Conservation (phyloP, 2,888 invertebrate genomes). For the Zygothrica quintamaculata region DNA sequence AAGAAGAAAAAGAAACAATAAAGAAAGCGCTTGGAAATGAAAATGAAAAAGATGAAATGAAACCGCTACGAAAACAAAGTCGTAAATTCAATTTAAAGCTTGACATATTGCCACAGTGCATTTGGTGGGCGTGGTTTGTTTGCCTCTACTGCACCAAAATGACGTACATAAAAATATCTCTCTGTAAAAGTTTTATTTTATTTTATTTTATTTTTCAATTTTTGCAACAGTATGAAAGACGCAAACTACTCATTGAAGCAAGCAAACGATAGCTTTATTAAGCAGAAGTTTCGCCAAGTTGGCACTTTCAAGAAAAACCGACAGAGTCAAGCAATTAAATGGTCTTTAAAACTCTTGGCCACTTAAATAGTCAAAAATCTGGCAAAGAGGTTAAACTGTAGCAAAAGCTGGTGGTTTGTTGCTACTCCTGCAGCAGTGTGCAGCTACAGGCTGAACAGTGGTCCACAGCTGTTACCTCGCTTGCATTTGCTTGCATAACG, state of each 20-base stretch:
- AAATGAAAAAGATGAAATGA: slow-evolving; percentile 63
- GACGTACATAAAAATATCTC: slow-evolving; percentile 48
- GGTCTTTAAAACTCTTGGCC: slow-evolving; percentile 71
- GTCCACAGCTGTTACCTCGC: slow-evolving; percentile 15
- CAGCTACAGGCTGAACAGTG: slow-evolving; percentile 22
- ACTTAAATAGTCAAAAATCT: slow-evolving; percentile 76
- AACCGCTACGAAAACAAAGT: slow-evolving; percentile 78
- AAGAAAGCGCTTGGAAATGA: slow-evolving; percentile 14
- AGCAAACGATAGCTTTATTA: slow-evolving; percentile 46
- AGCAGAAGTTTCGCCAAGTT: slow-evolving; percentile 63
- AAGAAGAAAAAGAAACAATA: slow-evolving; percentile 62
- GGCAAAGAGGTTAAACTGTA: slow-evolving; percentile 66
- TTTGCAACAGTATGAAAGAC: slow-evolving; percentile 7
- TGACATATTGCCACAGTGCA: slow-evolving; percentile 81
- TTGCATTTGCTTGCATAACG: slow-evolving; percentile 41
- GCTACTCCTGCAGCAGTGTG: slow-evolving; percentile 15
- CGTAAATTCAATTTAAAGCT: slow-evolving; percentile 83
- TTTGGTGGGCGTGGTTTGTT: slow-evolving; percentile 44
- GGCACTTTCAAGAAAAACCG: slow-evolving; percentile 48
- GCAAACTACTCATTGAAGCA: background rate
- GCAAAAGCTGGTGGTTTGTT: slow-evolving; percentile 29
- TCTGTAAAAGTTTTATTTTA: slow-evolving; percentile 15
- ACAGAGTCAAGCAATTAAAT: slow-evolving; percentile 62
- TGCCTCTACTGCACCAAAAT: slow-evolving; percentile 46
- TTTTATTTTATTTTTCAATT: slow-evolving; percentile 57